These are phyloP conservation scores for Parazoanthus swiftii DNA, from an alignment of 92 coral and sea anemone species.

Conservation along the genomic window DNA sequence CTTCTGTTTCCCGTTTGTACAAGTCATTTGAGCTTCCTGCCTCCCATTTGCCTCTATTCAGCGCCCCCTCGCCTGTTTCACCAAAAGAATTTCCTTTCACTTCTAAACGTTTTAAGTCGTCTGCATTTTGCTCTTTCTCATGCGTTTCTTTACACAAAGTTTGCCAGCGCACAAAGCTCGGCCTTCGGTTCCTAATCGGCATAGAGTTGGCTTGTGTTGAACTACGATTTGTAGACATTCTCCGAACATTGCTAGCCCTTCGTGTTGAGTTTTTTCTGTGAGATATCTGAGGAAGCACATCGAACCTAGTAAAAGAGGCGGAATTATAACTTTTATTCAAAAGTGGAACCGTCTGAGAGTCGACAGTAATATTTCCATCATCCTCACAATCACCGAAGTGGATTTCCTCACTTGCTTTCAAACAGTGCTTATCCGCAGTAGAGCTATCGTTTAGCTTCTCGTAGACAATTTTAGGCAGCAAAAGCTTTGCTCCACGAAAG, in stretches of 20 bases:
- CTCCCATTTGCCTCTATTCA: neutral
- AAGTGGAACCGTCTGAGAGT: slow-evolving; percentile 11
- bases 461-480: slow-evolving; percentile 8
- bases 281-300: slow-evolving; percentile 10
- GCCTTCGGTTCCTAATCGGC: neutral
- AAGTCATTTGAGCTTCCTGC: neutral
- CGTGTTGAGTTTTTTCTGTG: neutral
- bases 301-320: neutral
- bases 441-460: neutral
- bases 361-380: neutral
- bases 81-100: slow-evolving; percentile 20
- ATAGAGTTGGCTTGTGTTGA: neutral
- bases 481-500: slow-evolving; percentile 1
- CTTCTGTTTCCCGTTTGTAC: neutral
- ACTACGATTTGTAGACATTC: neutral
- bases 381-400: neutral
- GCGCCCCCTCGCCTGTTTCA: neutral
- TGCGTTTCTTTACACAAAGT: neutral
- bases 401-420: neutral
- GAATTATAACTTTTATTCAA: slow-evolving; percentile 6
- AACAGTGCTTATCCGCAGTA: neutral
- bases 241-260: neutral
- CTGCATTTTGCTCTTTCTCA: neutral
- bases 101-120: neutral
- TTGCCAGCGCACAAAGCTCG: neutral